Base-by-base conservation (phyloP, 2,888 invertebrate species). In the Zygaena filipendulae region DNA sequence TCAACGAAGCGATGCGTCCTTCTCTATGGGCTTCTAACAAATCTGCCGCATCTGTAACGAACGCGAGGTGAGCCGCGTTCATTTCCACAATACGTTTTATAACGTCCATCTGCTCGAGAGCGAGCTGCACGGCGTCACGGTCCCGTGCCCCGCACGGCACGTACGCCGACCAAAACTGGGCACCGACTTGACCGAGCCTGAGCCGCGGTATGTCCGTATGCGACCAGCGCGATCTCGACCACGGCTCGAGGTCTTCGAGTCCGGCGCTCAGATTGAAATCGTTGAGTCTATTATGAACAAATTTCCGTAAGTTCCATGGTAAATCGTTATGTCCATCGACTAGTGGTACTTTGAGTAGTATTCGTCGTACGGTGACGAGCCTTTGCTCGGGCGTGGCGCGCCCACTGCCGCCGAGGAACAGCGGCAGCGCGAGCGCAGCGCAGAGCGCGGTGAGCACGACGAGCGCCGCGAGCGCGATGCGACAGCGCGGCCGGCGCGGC, bases 121-220 rank as follows among this genome's bases (percentile, higher is more conserved):
- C 91, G 47, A 92, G 82, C 63, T 92, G 91, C 58, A 90, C 92
- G 29, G 91, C 92, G 59, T 92, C 91, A 60, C 90, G 79, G 60
- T 91, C 88, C 52, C 91, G 88, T 13, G 91, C 88, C 43, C 88
- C 90, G 57, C 92, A 92, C 42, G 92, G 92, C 54, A 92, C 91
- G 66, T 91, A 92, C 38, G 92, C 92, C 38, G 92, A 91, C 92
- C 92, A 92, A 63, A 92, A 91, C 83, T 95, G 95, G 41, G 94
- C 95, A 36, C 94, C 95, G 32, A 96, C 86, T 57, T 88, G 85
- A 34, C 95, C 95, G 46, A 87, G 84, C 49, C 87, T 84, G 48
- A 95, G 82, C 52, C 94, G 84, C 34, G 91, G 90, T 49, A 96
- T 90, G 68, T 96, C 95, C 13, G 95, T 96, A 63, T 96, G 95